Evolutionary conservation across 2,888 invertebrate species (phyloP), one percentile per base, ranked within the genome.

Genomic region (Chloroclystis v-ata): DNA sequence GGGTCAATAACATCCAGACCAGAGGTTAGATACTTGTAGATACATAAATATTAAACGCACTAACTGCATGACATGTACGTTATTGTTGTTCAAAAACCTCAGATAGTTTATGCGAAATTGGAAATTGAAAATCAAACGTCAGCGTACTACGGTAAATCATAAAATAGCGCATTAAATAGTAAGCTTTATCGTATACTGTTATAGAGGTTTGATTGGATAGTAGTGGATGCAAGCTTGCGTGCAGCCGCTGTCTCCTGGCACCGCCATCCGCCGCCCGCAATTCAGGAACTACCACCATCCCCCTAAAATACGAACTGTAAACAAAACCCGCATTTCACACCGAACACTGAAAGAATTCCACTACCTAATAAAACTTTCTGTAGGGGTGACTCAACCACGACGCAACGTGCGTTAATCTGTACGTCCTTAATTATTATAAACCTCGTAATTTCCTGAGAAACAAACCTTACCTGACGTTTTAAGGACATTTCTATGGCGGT

Each of bases 171-270:
- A 64, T 67, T 72, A 71, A 68, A 73, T 61, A 70, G 57, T 69
- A 57, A 60, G 61, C 67, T 74, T 73, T 75, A 77, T 69, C 43
- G 59, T 59, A 53, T 49, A 57, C 55, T 38, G 42, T 61, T 61
- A 65, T 72, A 72, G 63, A 62, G 69, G 64, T 73, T 68, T 62
- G 67, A 72, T 75, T 73, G 63, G 70, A 67, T 55, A 58, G 60
- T 69, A 54, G 59, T 69, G 62, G 84, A 78, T 84, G 82, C 84
- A 81, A 67, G 43, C 46, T 83, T 88, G 85, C 86, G 86, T 86
- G 86, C 80, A 79, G 67, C 65, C 61, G 44, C 60, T 52, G 57
- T 78, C 67, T 85, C 88, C 90, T 90, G 90, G 90, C 74, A 90
- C 90, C 75, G 70, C 82, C 84, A 77, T 69, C 76, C 58, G 49